Base-by-base conservation (phyloP, 2,113 vertebrate genomes). In the Stegostoma tigrinum region DNA sequence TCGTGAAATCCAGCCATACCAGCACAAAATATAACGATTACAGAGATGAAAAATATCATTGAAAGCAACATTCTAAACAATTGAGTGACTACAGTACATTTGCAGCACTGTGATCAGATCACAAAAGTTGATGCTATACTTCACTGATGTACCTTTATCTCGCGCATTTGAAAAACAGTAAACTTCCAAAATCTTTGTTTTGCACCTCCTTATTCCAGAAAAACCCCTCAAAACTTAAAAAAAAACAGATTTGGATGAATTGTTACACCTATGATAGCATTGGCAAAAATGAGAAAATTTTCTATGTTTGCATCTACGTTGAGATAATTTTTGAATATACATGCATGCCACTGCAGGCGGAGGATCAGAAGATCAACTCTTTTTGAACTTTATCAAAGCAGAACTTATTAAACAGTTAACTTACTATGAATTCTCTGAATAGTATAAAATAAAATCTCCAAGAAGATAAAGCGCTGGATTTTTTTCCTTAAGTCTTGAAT, bases 21-120 rank as follows among this genome's bases (percentile, higher is more conserved):
- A 94, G n/a, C 66, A 68, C 64, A 94, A 94, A 68, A 34, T 67
- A 42, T 38, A 94, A 66, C 67, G 64, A 94, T 94, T 67, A 94
- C 3, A 38, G 90, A 67, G 66, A 67, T 38, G 66, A 66, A 94
- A 23, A 68, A 67, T 94, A 94, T 94, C 66, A 68, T 94, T 45
- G 68, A 95, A 95, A 70, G 66, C n/a, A 93, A 42, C 27, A 24
- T 67, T 68, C 67, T 72, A 3, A 75, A 48, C 23, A 30, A 95
- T 23, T 72, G 68, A 72, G 45, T 52, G 67, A 72, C 68, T 70
- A 72, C 72, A 72, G 75, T 70, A 70, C 72, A 52, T 42, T 70
- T 95, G 48, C 15, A 48, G 12, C 27, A 52, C 45, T 1, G 91
- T 27, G 93, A 94, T 68, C 66, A 7, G 38, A 45, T 23, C 64